Evolutionary conservation across 2,888 invertebrate genomes (phyloP).

Genomic region (Hecatera dysodea): DNA sequence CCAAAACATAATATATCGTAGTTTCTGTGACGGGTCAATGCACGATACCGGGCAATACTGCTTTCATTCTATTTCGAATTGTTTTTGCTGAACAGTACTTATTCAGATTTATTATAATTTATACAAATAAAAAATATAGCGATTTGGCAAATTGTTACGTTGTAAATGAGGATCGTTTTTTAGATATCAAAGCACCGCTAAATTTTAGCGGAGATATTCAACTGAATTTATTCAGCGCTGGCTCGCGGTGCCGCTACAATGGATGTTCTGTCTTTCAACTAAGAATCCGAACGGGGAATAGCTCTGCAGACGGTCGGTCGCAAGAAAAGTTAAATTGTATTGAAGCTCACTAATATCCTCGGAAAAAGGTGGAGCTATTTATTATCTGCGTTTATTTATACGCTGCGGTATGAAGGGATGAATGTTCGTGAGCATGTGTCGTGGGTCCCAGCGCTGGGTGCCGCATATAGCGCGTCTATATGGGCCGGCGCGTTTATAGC

Average conservation of each 20-base stretch:
- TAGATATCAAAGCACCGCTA: slow-evolving; percentile 2
- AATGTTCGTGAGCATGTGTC: slow-evolving; percentile 61
- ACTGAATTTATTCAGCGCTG: slow-evolving; percentile 41
- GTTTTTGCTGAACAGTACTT: slow-evolving; percentile 17
- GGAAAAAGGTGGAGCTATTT: slow-evolving; percentile 42
- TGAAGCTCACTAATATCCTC: slow-evolving; percentile 39
- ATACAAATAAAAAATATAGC: slow-evolving; percentile 21
- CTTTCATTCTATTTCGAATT: background rate
- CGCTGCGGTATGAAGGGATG: slow-evolving; percentile 55
- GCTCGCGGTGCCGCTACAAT: slow-evolving; percentile 26
- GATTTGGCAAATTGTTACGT: slow-evolving; percentile 3
- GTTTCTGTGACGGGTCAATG: slow-evolving; percentile 48
- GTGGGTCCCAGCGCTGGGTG: slow-evolving; percentile 58
- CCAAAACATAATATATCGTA: slow-evolving; percentile 29
- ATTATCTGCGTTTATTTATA: slow-evolving; percentile 64
- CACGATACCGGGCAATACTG: background rate
- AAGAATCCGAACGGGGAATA: slow-evolving; percentile 22
- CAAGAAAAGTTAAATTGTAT: slow-evolving; percentile 54
- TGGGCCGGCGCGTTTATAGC: slow-evolving; percentile 68
- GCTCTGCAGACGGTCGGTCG: slow-evolving; percentile 23
- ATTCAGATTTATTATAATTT: slow-evolving; percentile 16
- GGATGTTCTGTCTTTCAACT: slow-evolving; percentile 45
- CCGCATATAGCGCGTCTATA: slow-evolving; percentile 73
- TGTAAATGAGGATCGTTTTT: slow-evolving; percentile 23
- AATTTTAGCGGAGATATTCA: slow-evolving; percentile 17